Base-by-base conservation (phyloP, 2,113 vertebrate genomes). In the Aythya baeri region DNA sequence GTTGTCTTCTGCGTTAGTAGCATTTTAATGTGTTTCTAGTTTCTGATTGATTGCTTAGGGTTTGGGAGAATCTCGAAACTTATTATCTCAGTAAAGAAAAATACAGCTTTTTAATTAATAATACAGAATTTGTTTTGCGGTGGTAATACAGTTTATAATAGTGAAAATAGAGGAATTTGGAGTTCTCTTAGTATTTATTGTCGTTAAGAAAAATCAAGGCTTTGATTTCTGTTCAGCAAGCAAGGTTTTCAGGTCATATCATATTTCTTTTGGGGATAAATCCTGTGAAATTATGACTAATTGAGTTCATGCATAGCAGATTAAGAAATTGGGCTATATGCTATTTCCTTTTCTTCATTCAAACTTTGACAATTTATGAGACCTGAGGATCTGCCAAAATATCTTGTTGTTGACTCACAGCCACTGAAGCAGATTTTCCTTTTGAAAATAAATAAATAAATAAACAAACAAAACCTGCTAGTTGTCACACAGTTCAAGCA, bases 341-440 rank as follows among this genome's bases (percentile, higher is more conserved):
- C 63, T 43, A 61, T 34, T 29, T 86, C n/a, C 41, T 85, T 85
- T 50, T 80, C 72, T 90, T 74, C 68, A 85, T 3, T 90, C 46
- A 74, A 22, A 83, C 38, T 75, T 76, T 29, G 23, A 78, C 67
- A 55, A 44, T 50, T 83, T 88, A 82, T 57, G 86, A 81, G 55
- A 86, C 72, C 46, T 46, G 79, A 95, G 25, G 50, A 83, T 83
- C 67, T 92, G 91, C 88, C 85, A 93, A 71, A 91, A 93, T 80
- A 22, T 58, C 17, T 13, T 81, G 3, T 59, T 79, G 7, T 72
- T 97, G 76, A 90, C 75, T 80, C 88, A 31, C 2, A 71, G 65
- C 79, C 44, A 63, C 16, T 71, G 63, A 88, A 86, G 72, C 92
- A 85, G 86, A 77, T 71, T 97, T 91, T 81, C 21, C 43, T 86